Conservation (phyloP, 1,140 invertebrate species). For the Drosophila funebris region DNA sequence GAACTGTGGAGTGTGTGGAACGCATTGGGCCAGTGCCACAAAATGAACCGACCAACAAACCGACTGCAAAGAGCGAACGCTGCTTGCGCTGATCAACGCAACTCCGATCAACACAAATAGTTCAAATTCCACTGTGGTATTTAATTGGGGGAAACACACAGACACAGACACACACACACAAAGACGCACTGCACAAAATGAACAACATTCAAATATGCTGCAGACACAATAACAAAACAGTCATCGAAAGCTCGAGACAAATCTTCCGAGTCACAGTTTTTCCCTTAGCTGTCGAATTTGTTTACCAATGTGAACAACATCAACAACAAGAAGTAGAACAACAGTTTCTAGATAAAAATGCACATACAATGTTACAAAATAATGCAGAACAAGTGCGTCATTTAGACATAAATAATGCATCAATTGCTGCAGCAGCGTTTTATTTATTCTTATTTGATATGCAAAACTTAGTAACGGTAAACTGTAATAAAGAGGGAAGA, state of each 20-base stretch:
- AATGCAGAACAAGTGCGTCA: slow-evolving; percentile 44
- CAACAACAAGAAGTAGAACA: neutral
- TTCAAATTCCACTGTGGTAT: slow-evolving; percentile 45
- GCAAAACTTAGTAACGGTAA: slow-evolving; percentile 20
- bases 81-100: neutral
- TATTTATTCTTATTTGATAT: neutral
- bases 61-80: neutral
- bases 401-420: slow-evolving; percentile 36
- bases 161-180: slow-evolving; percentile 8
- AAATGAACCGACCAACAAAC: slow-evolving; percentile 34
- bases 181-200: neutral
- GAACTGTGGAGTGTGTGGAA: slow-evolving; percentile 42
- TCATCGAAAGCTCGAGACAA: slow-evolving; percentile 28
- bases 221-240: neutral
- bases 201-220: slow-evolving; percentile 29
- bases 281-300: slow-evolving; percentile 22
- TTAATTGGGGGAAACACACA: slow-evolving; percentile 35
- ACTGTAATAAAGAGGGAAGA: too few relatives aligned
- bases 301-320: slow-evolving; percentile 32
- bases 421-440: too few relatives aligned
- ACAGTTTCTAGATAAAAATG: slow-evolving; percentile 20
- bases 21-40: slow-evolving; percentile 2
- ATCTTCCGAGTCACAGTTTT: slow-evolving; percentile 23
- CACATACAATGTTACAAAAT: neutral
- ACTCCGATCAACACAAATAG: slow-evolving; percentile 37